Percentiles rank a stretch among this genome's conserved stretches.
Conservation (phyloP, 2,888 invertebrate genomes). For the Polyploca ridens region DNA sequence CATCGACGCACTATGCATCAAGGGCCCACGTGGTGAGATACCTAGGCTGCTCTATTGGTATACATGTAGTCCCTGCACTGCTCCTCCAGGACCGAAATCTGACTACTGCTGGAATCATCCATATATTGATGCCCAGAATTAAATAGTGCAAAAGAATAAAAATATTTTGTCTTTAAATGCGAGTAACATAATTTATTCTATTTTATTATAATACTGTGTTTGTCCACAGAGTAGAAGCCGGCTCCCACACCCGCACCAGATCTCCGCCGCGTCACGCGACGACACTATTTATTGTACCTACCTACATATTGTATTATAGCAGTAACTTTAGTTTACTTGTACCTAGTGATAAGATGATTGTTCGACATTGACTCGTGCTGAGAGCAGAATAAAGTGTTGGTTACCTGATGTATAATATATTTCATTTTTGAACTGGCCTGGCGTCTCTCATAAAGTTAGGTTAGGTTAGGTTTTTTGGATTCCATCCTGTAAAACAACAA, state of each 20-base stretch:
- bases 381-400: slow-evolving; percentile 47
- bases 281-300: slow-evolving; percentile 54
- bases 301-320: slow-evolving; percentile 37
- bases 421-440: background rate
- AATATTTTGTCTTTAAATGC: too few relatives aligned
- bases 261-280: slow-evolving; percentile 37
- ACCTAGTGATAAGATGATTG: slow-evolving; percentile 24
- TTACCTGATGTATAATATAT: slow-evolving; percentile 27
- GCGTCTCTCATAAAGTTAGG: too few relatives aligned
- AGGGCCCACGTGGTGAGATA: slow-evolving; percentile 9
- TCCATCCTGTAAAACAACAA: too few relatives aligned
- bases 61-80: too few relatives aligned
- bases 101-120: background rate
- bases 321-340: slow-evolving; percentile 24
- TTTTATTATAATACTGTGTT: slow-evolving; percentile 3
- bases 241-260: slow-evolving; percentile 20
- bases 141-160: too few relatives aligned
- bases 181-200: background rate
- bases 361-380: slow-evolving; percentile 27
- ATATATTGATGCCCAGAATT: too few relatives aligned
- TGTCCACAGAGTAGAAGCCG: slow-evolving; percentile 23
- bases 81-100: background rate
- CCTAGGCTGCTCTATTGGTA: background rate
- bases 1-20: slow-evolving; percentile 16
- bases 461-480: too few relatives aligned